Conservation (phyloP, 2,113 vertebrate genomes). For the Sterna hirundo region DNA sequence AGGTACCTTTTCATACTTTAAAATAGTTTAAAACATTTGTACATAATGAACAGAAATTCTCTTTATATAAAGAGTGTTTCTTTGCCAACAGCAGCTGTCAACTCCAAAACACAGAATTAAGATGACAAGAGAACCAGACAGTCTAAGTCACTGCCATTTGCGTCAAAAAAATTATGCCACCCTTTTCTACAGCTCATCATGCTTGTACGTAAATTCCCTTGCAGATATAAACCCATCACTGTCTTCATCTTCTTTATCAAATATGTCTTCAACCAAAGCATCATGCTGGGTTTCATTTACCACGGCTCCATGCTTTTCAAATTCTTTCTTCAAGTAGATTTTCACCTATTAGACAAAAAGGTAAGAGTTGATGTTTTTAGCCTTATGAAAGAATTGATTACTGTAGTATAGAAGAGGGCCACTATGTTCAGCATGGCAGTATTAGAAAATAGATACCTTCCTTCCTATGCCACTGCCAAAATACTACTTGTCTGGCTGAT, state of each 20-base stretch:
- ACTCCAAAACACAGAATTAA: not conserved
- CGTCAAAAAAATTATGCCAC: not conserved
- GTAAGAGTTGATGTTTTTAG: not conserved
- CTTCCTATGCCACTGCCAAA: not conserved
- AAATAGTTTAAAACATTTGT: constrained; percentile 19
- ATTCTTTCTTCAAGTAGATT: constrained; percentile 92
- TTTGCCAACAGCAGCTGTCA: constrained; percentile 25
- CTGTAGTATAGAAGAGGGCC: not conserved
- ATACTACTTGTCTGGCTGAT: not conserved
- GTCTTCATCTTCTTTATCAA: constrained; percentile 94
- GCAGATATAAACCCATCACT: constrained; percentile 94
- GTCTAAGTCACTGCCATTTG: not conserved
- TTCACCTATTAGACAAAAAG: constrained; percentile 83
- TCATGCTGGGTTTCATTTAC: constrained; percentile 94
- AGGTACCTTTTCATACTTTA: constrained; percentile 41
- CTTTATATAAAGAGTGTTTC: constrained; percentile 32
- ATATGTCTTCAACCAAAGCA: constrained; percentile 91
- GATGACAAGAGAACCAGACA: constrained; percentile 6
- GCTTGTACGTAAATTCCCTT: constrained; percentile 94
- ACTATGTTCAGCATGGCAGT: not conserved
- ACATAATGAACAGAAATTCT: constrained; percentile 2
- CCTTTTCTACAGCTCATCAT: constrained; percentile 87
- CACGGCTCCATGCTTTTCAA: constrained; percentile 88
- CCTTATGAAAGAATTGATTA: not conserved
- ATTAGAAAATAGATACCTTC: not conserved